Evolutionary conservation across 1,140 invertebrate species (phyloP).

Genomic region (Drosophila punjabiensis): DNA sequence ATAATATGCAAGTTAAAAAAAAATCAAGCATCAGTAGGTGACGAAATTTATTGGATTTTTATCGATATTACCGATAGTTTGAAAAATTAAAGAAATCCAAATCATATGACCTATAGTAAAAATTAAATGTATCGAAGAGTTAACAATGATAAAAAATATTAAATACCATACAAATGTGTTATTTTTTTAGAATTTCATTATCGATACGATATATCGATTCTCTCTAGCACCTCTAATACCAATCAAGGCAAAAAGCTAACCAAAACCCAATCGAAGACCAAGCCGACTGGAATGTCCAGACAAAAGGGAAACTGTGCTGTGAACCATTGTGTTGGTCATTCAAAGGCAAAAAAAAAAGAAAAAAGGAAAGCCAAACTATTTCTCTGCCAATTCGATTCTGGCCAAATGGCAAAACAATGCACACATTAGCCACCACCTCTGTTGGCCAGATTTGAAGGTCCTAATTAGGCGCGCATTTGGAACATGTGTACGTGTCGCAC

Average conservation of each 20-base stretch:
- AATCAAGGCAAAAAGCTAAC: slow-evolving; percentile 13
- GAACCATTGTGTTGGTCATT: slow-evolving; percentile 1
- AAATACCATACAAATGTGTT: not conserved
- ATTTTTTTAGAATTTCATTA: not conserved
- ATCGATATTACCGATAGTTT: too few relatives aligned
- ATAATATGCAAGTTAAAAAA: too few relatives aligned
- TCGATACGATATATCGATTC: not conserved
- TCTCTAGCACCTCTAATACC: not conserved
- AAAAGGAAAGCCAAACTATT: slow-evolving; percentile 5
- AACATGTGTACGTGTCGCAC: slow-evolving; percentile 31
- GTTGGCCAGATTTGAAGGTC: slow-evolving; percentile 7
- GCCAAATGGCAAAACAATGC: slow-evolving; percentile 30
- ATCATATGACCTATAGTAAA: too few relatives aligned
- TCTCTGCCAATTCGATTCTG: slow-evolving; percentile 19
- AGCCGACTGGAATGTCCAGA: slow-evolving; percentile 23
- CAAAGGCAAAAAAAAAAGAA: not conserved
- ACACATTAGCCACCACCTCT: slow-evolving; percentile 20
- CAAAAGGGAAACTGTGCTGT: slow-evolving; percentile 15
- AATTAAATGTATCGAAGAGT: not conserved
- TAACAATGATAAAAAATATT: not conserved
- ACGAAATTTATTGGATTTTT: too few relatives aligned
- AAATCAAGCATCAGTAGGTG: not conserved
- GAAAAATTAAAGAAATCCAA: too few relatives aligned
- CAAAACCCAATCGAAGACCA: slow-evolving; percentile 5
- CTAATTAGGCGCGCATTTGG: slow-evolving; percentile 66